Evolutionary conservation across 2,797 vertebrate genomes (phyloP).

Genomic region (Mallotus villosus): DNA sequence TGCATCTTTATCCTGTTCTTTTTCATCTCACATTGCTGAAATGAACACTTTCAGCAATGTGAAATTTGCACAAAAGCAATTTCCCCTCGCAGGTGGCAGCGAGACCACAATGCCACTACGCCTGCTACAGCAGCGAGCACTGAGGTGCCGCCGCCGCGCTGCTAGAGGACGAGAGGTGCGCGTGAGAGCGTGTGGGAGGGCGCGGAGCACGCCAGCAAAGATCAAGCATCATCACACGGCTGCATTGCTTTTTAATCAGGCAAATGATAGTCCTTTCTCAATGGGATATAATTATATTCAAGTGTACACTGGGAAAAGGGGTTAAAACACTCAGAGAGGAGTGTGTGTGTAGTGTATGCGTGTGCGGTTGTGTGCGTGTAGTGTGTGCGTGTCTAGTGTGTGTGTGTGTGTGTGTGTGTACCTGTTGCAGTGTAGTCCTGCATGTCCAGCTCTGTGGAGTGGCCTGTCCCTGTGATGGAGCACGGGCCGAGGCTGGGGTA

Average conservation of each 20-base stretch:
- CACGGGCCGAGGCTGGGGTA: conserved; percentile 83
- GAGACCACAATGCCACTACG: no score
- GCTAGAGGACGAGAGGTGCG: background rate
- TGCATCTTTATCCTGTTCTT: background rate
- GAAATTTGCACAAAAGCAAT: no score
- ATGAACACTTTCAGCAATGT: background rate
- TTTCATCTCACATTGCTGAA: background rate
- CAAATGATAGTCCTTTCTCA: conserved; percentile 50
- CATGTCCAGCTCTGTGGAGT: conserved; percentile 73
- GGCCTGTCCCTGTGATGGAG: conserved; percentile 80
- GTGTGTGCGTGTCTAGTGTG: conserved; percentile 11
- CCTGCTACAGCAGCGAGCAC: no score
- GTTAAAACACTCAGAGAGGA: conserved; percentile 12
- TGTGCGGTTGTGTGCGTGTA: conserved; percentile 40
- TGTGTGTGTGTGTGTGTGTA: conserved; percentile 36
- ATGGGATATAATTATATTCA: conserved; percentile 48
- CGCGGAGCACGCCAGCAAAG: conserved; percentile 36
- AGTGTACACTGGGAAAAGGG: conserved; percentile 44
- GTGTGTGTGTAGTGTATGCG: background rate
- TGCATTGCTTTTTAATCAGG: conserved; percentile 47
- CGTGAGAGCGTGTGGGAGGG: conserved; percentile 24
- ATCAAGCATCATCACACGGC: conserved; percentile 55
- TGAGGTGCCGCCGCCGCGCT: background rate
- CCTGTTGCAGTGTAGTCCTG: conserved; percentile 88
- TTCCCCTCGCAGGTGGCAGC: no score